These are phyloP conservation scores for Chaetodon auriga DNA, from an alignment of 2,113 vertebrate species.

Conservation along the genomic window DNA sequence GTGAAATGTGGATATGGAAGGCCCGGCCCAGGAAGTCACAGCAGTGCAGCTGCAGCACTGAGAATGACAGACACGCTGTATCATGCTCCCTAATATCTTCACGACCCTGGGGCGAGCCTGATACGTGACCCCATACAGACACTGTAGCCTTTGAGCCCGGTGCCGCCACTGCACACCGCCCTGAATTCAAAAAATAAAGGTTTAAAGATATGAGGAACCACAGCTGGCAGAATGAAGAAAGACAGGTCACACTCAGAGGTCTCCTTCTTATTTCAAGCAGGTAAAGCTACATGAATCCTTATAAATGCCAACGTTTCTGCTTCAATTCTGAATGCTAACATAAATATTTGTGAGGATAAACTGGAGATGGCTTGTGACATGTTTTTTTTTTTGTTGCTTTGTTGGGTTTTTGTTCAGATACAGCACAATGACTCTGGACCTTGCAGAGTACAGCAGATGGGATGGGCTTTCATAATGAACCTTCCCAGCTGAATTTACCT, in stretches of 20 bases:
- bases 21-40: conserved; percentile 63
- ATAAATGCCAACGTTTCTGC: conserved; percentile 19
- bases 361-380: not conserved
- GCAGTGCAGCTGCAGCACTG: conserved; percentile 62
- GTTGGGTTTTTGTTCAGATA: conserved; percentile 6
- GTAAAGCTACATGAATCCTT: conserved; percentile 18
- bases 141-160: conserved; percentile 21
- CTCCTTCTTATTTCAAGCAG: conserved; percentile 18
- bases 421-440: not conserved
- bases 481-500: conserved; percentile 53
- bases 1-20: conserved; percentile 70
- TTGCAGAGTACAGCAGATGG: conserved; percentile 43
- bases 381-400: conserved; percentile 7
- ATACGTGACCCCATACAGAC: conserved; percentile 40
- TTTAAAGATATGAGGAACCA: conserved; percentile 34
- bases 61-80: conserved; percentile 50
- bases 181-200: conserved; percentile 38
- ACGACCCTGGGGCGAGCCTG: conserved; percentile 9
- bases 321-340: not conserved
- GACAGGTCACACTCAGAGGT: conserved; percentile 30
- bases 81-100: conserved; percentile 60
- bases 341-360: conserved; percentile 11
- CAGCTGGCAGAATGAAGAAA: conserved; percentile 35
- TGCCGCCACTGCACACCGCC: conserved; percentile 23
- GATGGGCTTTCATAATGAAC: conserved; percentile 54